Base-by-base conservation (phyloP, 2,113 vertebrate species). In the Lampris megalopsis region DNA sequence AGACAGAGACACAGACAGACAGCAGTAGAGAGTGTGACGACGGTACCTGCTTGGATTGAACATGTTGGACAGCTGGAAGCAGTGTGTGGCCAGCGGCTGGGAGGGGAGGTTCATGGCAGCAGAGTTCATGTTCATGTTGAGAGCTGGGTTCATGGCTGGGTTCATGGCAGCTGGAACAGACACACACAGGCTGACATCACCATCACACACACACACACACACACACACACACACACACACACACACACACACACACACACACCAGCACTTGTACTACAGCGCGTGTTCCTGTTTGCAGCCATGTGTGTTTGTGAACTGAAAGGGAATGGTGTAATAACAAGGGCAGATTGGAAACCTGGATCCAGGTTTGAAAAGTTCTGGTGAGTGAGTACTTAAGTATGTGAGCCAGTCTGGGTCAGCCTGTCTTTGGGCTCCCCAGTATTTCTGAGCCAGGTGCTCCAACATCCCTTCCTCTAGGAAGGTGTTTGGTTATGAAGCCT, bases 31-130 rank as follows among this genome's bases (percentile, higher is more conserved):
- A 3, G 37, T 43, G 66, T 7, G 9, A 1, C 24, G 24, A 24
- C 24, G 24, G 91, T 93, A 98, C 97, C 96, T 97, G 80, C 94
- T 95, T 85, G 96, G 96, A 76, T 97, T 96, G 92, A 99, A 99
- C 97, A 99, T 99, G 83, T 99, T 98, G 84, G 97, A 97, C 41
- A 99, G 95, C 83, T 99, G 98, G 91, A 99, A 98, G 91, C 98
- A 99, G 81, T 99, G 97, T 13, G 98, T 98, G 64, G 96, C 96
- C 65, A 99, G 92, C 8, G 98, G 97, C 68, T 94, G 97, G 62
- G 96, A 94, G 50, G 97, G 96, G 53, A 95, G 85, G 67, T 87
- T 92, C 61, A 92, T 58, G n/a, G 91, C 65, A 6, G 87, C 73
- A 5, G 92, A 60, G 72, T 89, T 93, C 80, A 94, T 79, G 81